These are phyloP conservation scores for Dendrolimus houi DNA, from an alignment of 2,888 invertebrate genomes.

Conservation along the genomic window DNA sequence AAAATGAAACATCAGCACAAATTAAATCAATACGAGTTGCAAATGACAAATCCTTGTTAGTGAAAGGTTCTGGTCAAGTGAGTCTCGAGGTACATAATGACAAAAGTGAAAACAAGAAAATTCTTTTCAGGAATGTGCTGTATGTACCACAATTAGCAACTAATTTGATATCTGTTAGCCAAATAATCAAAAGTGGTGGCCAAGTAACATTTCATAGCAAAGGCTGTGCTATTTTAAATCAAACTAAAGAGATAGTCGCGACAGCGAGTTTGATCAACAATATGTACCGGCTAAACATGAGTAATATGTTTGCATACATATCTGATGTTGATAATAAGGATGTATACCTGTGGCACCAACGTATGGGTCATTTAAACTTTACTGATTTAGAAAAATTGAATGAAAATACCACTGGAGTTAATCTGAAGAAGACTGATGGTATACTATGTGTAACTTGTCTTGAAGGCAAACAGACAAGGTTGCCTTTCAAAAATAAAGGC, in stretches of 20 bases:
- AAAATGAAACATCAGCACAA: too few relatives aligned
- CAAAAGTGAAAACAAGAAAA: not conserved
- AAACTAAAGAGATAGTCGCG: slow-evolving; percentile 4
- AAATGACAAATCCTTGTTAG: too few relatives aligned
- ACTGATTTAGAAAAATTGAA: slow-evolving; percentile 3
- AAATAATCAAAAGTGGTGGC: slow-evolving; percentile 11
- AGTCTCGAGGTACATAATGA: too few relatives aligned
- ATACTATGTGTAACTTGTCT: slow-evolving; percentile 6
- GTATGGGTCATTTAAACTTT: slow-evolving; percentile 3
- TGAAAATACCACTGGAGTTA: slow-evolving; percentile 4
- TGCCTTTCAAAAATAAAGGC: not conserved
- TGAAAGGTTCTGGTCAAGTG: too few relatives aligned
- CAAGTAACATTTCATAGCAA: slow-evolving; percentile 1
- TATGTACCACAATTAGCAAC: slow-evolving; percentile 7
- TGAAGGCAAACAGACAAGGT: slow-evolving; percentile 7
- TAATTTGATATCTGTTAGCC: slow-evolving; percentile 11
- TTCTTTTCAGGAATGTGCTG: slow-evolving; percentile 3
- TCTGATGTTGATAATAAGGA: slow-evolving; percentile 3
- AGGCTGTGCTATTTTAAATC: slow-evolving; percentile 6
- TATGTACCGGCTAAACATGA: slow-evolving; percentile 13
- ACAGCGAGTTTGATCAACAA: slow-evolving; percentile 10
- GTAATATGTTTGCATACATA: slow-evolving; percentile 4
- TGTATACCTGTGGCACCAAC: slow-evolving; percentile 6
- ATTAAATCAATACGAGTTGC: too few relatives aligned
- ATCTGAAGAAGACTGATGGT: slow-evolving; percentile 2